phyloP scores from a whole-genome alignment of 2,888 invertebrate species.

The Malthinus seriepunctatus region DNA sequence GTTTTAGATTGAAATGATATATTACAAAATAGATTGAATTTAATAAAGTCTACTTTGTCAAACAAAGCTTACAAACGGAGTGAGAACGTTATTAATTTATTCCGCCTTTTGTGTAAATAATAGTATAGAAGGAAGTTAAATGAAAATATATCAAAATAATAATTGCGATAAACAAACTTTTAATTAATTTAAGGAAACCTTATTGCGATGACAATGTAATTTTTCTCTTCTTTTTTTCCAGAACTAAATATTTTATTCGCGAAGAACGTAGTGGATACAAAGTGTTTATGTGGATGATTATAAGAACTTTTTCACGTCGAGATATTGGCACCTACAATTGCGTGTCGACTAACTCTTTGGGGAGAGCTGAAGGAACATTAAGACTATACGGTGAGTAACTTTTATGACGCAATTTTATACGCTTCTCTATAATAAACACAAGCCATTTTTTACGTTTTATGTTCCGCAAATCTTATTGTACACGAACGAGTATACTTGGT shows the following conservation, averaged over 20 bases:
- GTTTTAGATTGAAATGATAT: conserved; percentile 18
- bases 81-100: conserved; percentile 21
- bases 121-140: conserved; percentile 16
- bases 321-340: conserved; percentile 69
- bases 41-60: conserved; percentile 23
- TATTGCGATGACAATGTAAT: conserved; percentile 2
- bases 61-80: conserved; percentile 18
- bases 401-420: conserved; percentile 15
- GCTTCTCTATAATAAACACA: conserved; percentile 9
- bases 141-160: conserved; percentile 19
- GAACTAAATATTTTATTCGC: conserved; percentile 73
- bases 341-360: conserved; percentile 78
- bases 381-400: conserved; percentile 67
- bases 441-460: conserved; percentile 6
- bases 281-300: conserved; percentile 70
- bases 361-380: conserved; percentile 75
- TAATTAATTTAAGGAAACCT: neutral
- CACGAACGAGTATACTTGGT: neutral
- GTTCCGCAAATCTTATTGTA: conserved; percentile 4
- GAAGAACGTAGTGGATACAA: conserved; percentile 75
- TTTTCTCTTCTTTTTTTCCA: conserved; percentile 56
- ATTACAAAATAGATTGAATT: conserved; percentile 18
- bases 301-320: conserved; percentile 60
- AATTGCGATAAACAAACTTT: conserved; percentile 8
- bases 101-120: conserved; percentile 17